Percentiles rank a stretch among this genome's conserved stretches.
These are phyloP conservation scores for Mimumesa dahlbomi DNA, from an alignment of 2,888 invertebrate genomes.

Conservation along the genomic window DNA sequence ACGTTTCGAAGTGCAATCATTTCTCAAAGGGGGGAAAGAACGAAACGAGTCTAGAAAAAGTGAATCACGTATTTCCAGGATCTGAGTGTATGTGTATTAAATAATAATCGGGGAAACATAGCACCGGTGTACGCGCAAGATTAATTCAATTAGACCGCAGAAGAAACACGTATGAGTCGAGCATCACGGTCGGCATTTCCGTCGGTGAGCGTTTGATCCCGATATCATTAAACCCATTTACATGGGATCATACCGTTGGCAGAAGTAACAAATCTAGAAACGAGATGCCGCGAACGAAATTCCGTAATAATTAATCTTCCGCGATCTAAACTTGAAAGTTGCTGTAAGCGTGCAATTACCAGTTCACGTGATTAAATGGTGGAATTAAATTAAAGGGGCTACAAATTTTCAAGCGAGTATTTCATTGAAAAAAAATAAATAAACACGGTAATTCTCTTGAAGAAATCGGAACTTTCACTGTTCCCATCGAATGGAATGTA, in stretches of 20 bases:
- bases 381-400: neutral
- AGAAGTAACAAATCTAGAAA: constrained; percentile 40
- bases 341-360: too few relatives aligned
- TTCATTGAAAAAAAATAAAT: too few relatives aligned
- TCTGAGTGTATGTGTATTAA: too few relatives aligned
- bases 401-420: neutral
- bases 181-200: constrained; percentile 32
- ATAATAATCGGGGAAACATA: neutral
- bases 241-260: constrained; percentile 17
- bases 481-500: too few relatives aligned
- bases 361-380: neutral
- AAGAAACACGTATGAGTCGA: constrained; percentile 4
- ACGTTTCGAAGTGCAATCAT: too few relatives aligned
- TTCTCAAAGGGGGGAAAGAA: too few relatives aligned
- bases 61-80: too few relatives aligned
- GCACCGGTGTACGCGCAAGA: too few relatives aligned
- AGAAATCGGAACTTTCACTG: too few relatives aligned
- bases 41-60: too few relatives aligned
- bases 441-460: too few relatives aligned
- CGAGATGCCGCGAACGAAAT: constrained; percentile 57
- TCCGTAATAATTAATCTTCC: constrained; percentile 68
- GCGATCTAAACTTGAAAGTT: too few relatives aligned
- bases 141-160: constrained; percentile 28
- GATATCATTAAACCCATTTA: constrained; percentile 23
- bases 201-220: constrained; percentile 36